These are phyloP conservation scores for Echiichthys vipera DNA, from an alignment of 2,797 vertebrate species.

Conservation along the genomic window DNA sequence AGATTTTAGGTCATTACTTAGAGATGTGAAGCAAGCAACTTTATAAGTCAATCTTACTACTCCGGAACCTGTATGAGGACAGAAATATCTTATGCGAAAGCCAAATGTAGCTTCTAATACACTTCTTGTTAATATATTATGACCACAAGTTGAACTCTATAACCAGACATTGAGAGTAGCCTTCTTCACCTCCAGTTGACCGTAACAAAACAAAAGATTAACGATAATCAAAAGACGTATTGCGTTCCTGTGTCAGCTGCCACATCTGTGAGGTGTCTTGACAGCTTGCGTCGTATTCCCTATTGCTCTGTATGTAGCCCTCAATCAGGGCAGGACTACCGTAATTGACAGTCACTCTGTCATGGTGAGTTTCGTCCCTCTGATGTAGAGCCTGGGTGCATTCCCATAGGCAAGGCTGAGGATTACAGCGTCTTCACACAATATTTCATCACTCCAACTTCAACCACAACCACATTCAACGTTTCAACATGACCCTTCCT, in stretches of 20 bases:
- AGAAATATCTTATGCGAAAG: slow-evolving; percentile 5
- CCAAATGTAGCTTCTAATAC: slow-evolving; percentile 22
- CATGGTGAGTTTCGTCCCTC: slow-evolving; percentile 63
- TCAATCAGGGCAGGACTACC: slow-evolving; percentile 53
- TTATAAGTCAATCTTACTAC: not conserved
- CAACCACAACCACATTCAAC: slow-evolving; percentile 57
- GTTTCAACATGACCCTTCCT: slow-evolving; percentile 54
- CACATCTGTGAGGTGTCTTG: slow-evolving; percentile 39
- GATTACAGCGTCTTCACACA: slow-evolving; percentile 73
- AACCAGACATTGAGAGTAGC: slow-evolving; percentile 28
- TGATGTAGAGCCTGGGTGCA: slow-evolving; percentile 63
- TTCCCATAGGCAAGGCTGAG: slow-evolving; percentile 51
- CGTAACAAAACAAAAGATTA: slow-evolving; percentile 38
- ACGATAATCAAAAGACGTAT: slow-evolving; percentile 38
- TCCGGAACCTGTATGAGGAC: not conserved
- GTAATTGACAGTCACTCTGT: slow-evolving; percentile 63
- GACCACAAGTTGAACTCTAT: slow-evolving; percentile 36
- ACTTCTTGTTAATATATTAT: slow-evolving; percentile 21
- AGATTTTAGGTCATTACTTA: not conserved
- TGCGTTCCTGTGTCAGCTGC: slow-evolving; percentile 37
- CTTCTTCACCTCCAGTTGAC: slow-evolving; percentile 50
- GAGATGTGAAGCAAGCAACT: not conserved
- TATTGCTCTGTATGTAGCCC: slow-evolving; percentile 42
- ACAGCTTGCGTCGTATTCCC: slow-evolving; percentile 44
- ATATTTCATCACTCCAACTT: slow-evolving; percentile 78